Evolutionary conservation across 1,140 invertebrate genomes (phyloP).

Genomic region (Sarcophaga bullata): DNA sequence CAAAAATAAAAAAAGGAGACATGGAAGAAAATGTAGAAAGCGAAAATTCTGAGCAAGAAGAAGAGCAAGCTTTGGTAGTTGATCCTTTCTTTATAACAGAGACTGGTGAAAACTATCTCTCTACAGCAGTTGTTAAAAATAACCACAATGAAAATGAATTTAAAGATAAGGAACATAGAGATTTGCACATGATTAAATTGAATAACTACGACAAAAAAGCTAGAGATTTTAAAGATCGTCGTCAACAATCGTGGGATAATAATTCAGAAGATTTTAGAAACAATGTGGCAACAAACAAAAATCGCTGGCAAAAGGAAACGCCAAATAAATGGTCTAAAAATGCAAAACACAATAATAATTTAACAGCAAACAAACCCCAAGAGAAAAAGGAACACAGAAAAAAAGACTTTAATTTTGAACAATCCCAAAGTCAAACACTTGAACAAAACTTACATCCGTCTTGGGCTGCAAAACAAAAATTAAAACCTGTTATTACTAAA

Average conservation of each 20-base stretch:
- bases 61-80: slow-evolving; percentile 56
- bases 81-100: slow-evolving; percentile 72
- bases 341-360: not conserved
- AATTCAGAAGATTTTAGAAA: not conserved
- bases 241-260: not conserved
- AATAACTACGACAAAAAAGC: slow-evolving; percentile 15
- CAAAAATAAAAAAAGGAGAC: slow-evolving; percentile 4
- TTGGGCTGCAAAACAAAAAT: slow-evolving; percentile 69
- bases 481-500: slow-evolving; percentile 49
- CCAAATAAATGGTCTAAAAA: not conserved
- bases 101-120: slow-evolving; percentile 70
- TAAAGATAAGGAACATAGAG: slow-evolving; percentile 1
- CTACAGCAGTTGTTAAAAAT: slow-evolving; percentile 66
- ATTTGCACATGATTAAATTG: slow-evolving; percentile 8
- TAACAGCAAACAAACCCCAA: not conserved
- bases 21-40: slow-evolving; percentile 20
- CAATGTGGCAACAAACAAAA: not conserved
- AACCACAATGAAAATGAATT: slow-evolving; percentile 54
- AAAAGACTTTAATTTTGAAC: not conserved
- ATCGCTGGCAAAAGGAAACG: not conserved
- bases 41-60: slow-evolving; percentile 42
- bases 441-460: slow-evolving; percentile 66
- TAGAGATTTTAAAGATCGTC: slow-evolving; percentile 27
- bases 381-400: not conserved
- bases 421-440: not conserved